Conservation (phyloP, 30 jellyfish, hydroid and myxozoan genomes). For the Cassiopea andromeda region DNA sequence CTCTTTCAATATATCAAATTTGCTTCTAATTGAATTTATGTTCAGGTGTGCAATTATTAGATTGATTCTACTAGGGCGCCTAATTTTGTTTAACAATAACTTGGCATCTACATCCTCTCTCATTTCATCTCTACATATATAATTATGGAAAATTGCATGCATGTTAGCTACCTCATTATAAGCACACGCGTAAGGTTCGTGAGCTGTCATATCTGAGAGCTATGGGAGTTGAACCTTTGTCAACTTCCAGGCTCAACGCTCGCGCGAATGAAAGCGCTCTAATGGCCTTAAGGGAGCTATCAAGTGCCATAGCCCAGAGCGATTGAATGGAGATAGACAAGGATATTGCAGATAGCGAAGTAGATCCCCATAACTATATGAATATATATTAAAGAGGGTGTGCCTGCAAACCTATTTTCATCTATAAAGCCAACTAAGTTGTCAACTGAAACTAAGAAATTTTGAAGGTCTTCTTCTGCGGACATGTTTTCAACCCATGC, state of each 20-base stretch:
- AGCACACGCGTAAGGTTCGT: too few species aligned
- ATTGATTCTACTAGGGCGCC: not conserved
- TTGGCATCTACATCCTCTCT: not conserved
- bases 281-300: too few species aligned
- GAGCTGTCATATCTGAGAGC: too few species aligned
- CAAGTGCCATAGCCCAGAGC: too few species aligned
- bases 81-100: not conserved
- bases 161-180: not conserved
- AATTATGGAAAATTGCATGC: not conserved
- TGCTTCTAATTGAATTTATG: not conserved
- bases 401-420: not conserved
- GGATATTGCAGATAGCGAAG: not conserved
- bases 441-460: not conserved
- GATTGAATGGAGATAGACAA: too few species aligned
- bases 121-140: not conserved
- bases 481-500: not conserved
- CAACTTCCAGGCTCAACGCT: too few species aligned
- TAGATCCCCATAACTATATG: not conserved
- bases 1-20: not conserved
- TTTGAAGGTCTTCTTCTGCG: not conserved
- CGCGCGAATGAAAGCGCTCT: too few species aligned
- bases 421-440: not conserved
- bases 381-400: not conserved
- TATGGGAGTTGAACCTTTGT: too few species aligned
- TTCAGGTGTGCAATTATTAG: not conserved